These are phyloP conservation scores for Lampropteryx suffumata DNA, from an alignment of 2,888 invertebrate genomes.

Conservation along the genomic window DNA sequence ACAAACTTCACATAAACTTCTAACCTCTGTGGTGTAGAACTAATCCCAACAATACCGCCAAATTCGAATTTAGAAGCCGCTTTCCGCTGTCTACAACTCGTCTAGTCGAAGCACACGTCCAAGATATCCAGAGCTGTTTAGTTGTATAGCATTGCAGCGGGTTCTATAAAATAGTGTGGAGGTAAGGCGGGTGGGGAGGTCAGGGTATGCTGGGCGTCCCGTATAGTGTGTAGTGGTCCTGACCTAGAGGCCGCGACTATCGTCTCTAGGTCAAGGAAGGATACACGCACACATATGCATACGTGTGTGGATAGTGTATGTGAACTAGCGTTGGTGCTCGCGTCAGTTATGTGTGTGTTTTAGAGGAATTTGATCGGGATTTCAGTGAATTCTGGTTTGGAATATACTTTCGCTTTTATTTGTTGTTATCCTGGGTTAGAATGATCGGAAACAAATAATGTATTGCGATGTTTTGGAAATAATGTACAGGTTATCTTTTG, in stretches of 20 bases:
- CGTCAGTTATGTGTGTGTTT: slow-evolving; percentile 27
- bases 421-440: not conserved
- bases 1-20: slow-evolving; percentile 27
- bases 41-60: slow-evolving; percentile 34
- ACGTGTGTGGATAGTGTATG: slow-evolving; percentile 31
- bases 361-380: slow-evolving; percentile 32
- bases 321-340: slow-evolving; percentile 27
- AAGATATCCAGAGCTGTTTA: slow-evolving; percentile 46
- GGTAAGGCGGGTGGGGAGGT: slow-evolving; percentile 41
- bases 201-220: slow-evolving; percentile 50
- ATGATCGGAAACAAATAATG: not conserved
- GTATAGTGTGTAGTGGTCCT: slow-evolving; percentile 75
- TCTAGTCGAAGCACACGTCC: slow-evolving; percentile 67
- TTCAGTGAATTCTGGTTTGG: slow-evolving; percentile 28
- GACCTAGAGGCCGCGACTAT: slow-evolving; percentile 78
- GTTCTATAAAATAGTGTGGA: slow-evolving; percentile 19
- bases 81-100: slow-evolving; percentile 68
- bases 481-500: no score
- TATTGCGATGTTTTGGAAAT: no score
- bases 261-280: slow-evolving; percentile 81
- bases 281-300: slow-evolving; percentile 73
- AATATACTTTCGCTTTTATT: slow-evolving; percentile 18
- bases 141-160: slow-evolving; percentile 50
- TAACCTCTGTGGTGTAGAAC: slow-evolving; percentile 41
- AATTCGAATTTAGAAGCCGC: slow-evolving; percentile 42